Base-by-base conservation (phyloP, 2,797 vertebrate genomes). In the Sylvilagus floridanus region DNA sequence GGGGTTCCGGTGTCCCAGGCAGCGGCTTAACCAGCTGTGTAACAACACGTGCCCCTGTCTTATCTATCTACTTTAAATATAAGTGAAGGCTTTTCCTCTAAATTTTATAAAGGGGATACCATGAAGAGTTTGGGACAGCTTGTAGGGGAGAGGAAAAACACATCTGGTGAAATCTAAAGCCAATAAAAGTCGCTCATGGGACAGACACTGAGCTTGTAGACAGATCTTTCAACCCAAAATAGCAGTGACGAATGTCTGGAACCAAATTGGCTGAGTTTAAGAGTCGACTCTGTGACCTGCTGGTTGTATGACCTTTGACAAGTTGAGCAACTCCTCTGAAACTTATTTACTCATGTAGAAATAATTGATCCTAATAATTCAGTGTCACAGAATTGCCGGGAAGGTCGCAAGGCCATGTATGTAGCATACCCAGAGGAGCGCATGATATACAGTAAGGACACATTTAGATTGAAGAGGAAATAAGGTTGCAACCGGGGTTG, bases 291-390 rank as follows among this genome's bases (percentile, higher is more conserved):
- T 79, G 32, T 42, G 30, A 69, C 24, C 60, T 63, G 37, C 71
- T 3, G 14, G 50, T 50, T 86, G 30, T 72, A 30, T 78, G 90
- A 72, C 19, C 9, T 57, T 24, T 22, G 52, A 22, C 37, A 83
- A 32, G 26, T 75, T 63, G 91, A 77, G 28, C n/a, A 93, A 37
- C 30, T 68, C 88, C 62, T 82, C 30, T 63, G 85, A 95, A 85
- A 37, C 65, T 73, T 73, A 75, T 90, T 92, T 76, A 85, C 42
- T 81, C 13, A 11, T 66, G 7, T 47, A 2, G 37, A 84, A 94
- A 37, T 90, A 30, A 79, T 26, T 62, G 37, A 54, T 26, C 32
- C 7, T 16, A 68, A 42, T 83, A 66, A 82, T 84, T 93, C 5
- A 72, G 26, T 11, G 2, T 88, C 26, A 42, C 5, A 22, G 47